Base-by-base conservation (phyloP, 2,888 invertebrate genomes). In the Isotomurus palustris region DNA sequence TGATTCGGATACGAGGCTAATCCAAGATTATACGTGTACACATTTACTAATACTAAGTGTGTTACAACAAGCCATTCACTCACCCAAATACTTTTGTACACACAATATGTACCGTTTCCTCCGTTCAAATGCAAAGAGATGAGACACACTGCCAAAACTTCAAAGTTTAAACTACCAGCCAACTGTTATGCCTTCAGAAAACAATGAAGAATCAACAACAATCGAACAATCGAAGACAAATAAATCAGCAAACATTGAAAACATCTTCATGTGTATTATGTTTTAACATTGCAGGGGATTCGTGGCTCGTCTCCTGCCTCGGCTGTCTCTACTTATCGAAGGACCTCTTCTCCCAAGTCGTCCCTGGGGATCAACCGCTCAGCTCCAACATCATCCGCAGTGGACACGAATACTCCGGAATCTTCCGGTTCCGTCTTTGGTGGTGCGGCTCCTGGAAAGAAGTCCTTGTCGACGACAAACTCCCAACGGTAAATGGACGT, bases 401-500 rank as follows among this genome's bases (percentile, higher is more conserved):
- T 35, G 57, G 60, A 6, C 64, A 67, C 40, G 65, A 68, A 40
- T 86, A 87, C 72, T 82, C 86, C 43, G 91, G 91, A 0, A 84
- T 90, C 19, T 91, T 89, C 77, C 84, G 92, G 66, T 93, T 93
- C 77, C 84, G 91, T 0, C 76, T 93, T 22, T 93, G 91, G 91
- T 91, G 91, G 90, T 91, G 90, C 73, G 92, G 91, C 3, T 88
- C 91, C 74, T 93, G 92, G 92, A 84, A 87, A 25, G 92, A 92
- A 74, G 87, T 88, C 29, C 78, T 91, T 49, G 89, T 93, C 19
- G 92, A 93, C 74, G 93, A 93, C 75, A 82, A 90, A 22, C 79
- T 93, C 60, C 92, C 92, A 5, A 91, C 91, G 0, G 88, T 91
- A 40, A 87, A 89, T 73, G 90, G 89, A 10, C 83, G 87, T 66